A percentile compares a stretch with the other conserved stretches of the same genome.
Conservation (phyloP, 64 coral and sea anemone genomes). For the Dendronephthya gigantea region DNA sequence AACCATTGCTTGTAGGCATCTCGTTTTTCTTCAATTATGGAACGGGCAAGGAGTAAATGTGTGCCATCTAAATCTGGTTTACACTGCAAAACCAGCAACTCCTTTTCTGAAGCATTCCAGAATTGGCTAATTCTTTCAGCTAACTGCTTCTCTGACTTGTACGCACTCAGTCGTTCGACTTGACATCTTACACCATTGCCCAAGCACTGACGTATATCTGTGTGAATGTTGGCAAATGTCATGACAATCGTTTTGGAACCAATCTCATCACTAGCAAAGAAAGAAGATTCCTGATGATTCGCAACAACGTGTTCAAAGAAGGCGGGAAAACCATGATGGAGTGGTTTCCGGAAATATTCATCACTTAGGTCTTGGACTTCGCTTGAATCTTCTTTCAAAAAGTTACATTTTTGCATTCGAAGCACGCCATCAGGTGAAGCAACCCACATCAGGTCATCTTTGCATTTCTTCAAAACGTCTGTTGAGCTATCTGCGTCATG, state of each 20-base stretch:
- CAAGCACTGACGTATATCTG: constrained; percentile 45
- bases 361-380: constrained; percentile 36
- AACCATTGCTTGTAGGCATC: neutral
- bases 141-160: constrained; percentile 69
- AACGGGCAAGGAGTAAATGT: constrained; percentile 11
- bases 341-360: constrained; percentile 50
- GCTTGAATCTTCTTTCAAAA: constrained; percentile 7
- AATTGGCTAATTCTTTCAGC: constrained; percentile 47
- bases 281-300: neutral
- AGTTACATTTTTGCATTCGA: constrained; percentile 23
- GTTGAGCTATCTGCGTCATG: neutral
- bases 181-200: constrained; percentile 37
- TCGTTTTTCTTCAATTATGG: constrained; percentile 5
- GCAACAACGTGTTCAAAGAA: constrained; percentile 26
- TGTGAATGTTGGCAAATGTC: constrained; percentile 62
- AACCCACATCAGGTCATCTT: constrained; percentile 52
- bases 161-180: constrained; percentile 50
- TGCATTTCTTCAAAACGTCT: constrained; percentile 50
- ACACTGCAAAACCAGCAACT: constrained; percentile 8
- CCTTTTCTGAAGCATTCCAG: neutral
- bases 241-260: constrained; percentile 42
- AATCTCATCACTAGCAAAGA: constrained; percentile 14
- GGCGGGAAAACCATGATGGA: constrained; percentile 44
- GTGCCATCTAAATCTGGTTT: neutral
- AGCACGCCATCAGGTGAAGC: constrained; percentile 66